phyloP scores from a whole-genome alignment of 2,113 vertebrate species.

The Dasyurus viverrinus region DNA sequence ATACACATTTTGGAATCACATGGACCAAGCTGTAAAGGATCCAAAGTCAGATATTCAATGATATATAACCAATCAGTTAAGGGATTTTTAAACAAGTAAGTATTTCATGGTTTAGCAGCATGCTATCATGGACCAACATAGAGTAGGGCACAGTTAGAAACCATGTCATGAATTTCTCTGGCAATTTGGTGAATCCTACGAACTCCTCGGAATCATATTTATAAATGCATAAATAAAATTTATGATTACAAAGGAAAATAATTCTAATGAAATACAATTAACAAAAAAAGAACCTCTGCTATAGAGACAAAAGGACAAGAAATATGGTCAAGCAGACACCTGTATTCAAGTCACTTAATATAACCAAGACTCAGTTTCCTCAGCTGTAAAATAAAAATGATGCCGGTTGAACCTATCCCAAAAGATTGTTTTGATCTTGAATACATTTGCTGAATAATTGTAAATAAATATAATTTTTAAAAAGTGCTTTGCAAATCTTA shows the following conservation, averaged over 20 bases:
- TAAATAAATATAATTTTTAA: background rate
- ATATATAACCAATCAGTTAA: background rate
- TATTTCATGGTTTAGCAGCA: background rate
- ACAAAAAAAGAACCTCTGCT: background rate
- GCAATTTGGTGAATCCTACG: background rate
- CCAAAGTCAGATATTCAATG: background rate
- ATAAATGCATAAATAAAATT: background rate
- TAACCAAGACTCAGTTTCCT: background rate
- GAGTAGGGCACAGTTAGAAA: background rate
- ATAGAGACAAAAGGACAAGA: background rate
- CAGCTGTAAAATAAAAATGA: background rate
- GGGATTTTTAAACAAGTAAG: background rate
- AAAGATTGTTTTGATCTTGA: background rate
- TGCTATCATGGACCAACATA: background rate
- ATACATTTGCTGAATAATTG: background rate
- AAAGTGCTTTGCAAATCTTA: background rate
- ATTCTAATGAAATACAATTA: background rate
- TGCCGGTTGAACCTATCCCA: background rate
- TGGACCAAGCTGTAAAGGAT: background rate
- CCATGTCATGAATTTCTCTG: background rate
- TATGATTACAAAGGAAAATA: background rate
- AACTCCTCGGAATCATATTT: background rate
- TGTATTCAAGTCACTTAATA: background rate
- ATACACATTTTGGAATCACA: slow-evolving; percentile 30
- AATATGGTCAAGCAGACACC: background rate